These are phyloP conservation scores for Florisuga fusca DNA, from an alignment of 2,797 vertebrate species.

Conservation along the genomic window DNA sequence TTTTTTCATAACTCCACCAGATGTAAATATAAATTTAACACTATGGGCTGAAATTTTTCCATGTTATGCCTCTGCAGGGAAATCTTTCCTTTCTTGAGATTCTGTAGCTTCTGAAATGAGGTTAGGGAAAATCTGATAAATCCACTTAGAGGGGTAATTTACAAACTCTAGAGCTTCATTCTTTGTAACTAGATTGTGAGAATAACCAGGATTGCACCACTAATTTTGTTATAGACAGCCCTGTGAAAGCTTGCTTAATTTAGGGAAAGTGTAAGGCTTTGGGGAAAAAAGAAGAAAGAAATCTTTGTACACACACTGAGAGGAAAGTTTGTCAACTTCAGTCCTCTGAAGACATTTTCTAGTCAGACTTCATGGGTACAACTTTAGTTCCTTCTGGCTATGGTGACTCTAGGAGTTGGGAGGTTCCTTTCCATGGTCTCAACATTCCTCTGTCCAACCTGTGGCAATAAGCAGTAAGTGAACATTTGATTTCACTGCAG, in stretches of 20 bases:
- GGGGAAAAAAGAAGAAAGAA: background rate
- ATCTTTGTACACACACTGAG: background rate
- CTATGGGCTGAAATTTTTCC: background rate
- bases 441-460: background rate
- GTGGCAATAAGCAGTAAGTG: background rate
- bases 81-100: background rate
- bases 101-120: background rate
- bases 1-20: background rate
- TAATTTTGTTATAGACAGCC: background rate
- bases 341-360: background rate
- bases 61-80: background rate
- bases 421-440: background rate
- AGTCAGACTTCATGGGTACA: background rate
- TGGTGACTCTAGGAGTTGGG: background rate
- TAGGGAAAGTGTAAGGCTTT: background rate
- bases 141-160: background rate
- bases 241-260: background rate
- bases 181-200: background rate
- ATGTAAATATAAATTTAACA: background rate
- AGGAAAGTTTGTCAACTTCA: background rate
- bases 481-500: background rate
- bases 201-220: background rate
- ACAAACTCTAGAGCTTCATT: background rate
- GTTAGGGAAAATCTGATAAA: background rate
- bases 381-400: background rate